Percentiles rank a stretch among this genome's conserved stretches.
Conservation (phyloP, 2,888 invertebrate species). For the Brachyopa scutellaris region DNA sequence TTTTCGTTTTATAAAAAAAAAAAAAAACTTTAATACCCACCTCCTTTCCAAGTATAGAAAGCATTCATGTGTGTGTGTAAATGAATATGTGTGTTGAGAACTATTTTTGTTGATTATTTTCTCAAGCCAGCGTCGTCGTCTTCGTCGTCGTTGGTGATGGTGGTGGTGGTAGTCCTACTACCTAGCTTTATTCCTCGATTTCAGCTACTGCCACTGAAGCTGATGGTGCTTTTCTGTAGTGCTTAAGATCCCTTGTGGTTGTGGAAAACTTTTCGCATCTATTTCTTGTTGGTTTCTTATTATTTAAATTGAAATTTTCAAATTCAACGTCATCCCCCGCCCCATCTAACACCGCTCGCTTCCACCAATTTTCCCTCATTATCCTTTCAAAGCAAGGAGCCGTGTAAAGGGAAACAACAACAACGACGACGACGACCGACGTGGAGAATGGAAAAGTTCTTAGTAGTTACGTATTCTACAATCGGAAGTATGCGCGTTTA, state of each 20-base stretch:
- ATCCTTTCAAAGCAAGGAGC: conserved; percentile 5
- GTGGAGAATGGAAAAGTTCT: conserved; percentile 1
- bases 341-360: neutral
- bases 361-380: neutral
- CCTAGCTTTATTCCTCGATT: neutral
- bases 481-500: too few relatives aligned
- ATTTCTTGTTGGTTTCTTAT: conserved; percentile 45
- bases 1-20: conserved; percentile 10
- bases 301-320: conserved; percentile 55
- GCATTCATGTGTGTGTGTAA: neutral
- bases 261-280: conserved; percentile 54
- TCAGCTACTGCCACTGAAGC: neutral
- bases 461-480: too few relatives aligned
- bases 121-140: neutral
- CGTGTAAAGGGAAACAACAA: conserved; percentile 6
- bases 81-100: neutral
- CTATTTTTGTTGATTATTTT: conserved; percentile 35
- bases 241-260: conserved; percentile 32
- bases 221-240: neutral
- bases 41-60: neutral
- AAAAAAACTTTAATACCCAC: neutral
- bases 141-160: conserved; percentile 10
- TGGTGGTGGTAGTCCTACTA: neutral
- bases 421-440: neutral
- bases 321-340: neutral